Percentiles rank a stretch among this genome's conserved stretches.
Evolutionary conservation across 2,113 vertebrate genomes (phyloP).

Genomic region (Xyliphius kryptos): DNA sequence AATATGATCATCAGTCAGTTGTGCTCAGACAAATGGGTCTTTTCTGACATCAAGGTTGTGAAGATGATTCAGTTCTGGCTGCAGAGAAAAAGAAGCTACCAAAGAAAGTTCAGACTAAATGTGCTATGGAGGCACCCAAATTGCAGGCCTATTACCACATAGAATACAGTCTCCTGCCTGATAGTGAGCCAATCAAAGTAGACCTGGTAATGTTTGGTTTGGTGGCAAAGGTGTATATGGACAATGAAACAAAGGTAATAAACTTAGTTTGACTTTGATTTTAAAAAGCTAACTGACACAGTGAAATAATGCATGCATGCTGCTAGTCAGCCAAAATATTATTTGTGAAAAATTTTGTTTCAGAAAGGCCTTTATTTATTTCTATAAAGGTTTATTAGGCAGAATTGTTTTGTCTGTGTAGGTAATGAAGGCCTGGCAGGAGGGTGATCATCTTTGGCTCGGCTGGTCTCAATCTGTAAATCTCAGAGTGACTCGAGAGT

Average conservation of each 20-base stretch:
- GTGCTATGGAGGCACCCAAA: conserved; percentile 32
- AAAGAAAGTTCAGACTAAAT: conserved; percentile 13
- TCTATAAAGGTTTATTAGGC: no score
- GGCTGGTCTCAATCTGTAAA: conserved; percentile 65
- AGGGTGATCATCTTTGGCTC: conserved; percentile 72
- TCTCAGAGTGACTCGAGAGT: conserved; percentile 60
- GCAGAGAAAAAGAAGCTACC: conserved; percentile 28
- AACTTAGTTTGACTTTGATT: no score
- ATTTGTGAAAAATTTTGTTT: no score
- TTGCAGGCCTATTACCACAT: conserved; percentile 62
- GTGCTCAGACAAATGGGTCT: no score
- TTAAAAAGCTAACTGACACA: no score
- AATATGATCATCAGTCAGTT: no score
- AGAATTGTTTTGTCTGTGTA: conserved; percentile 33
- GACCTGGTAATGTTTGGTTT: conserved; percentile 66
- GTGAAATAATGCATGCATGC: no score
- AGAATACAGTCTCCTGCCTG: conserved; percentile 72
- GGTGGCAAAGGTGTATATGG: conserved; percentile 66
- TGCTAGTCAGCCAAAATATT: no score
- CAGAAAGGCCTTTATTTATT: no score
- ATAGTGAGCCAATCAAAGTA: conserved; percentile 54
- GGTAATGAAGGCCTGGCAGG: conserved; percentile 67
- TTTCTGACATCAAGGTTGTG: no score
- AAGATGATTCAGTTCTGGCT: conserved; percentile 16
- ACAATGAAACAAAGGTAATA: conserved; percentile 67